phyloP scores from a whole-genome alignment of 1,140 invertebrate genomes.

The Apis dorsata region DNA sequence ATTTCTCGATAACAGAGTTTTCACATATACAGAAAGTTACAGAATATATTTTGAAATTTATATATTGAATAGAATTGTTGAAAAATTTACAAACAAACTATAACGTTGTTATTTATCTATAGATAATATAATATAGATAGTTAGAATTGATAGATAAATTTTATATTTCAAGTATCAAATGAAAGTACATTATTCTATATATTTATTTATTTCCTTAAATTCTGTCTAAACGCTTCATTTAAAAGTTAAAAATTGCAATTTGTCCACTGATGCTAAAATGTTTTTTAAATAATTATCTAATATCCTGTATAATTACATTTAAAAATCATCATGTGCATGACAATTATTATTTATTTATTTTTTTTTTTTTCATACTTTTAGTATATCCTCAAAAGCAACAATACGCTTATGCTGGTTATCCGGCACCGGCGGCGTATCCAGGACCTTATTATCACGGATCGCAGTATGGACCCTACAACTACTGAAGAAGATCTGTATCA shows the following conservation, averaged over 20 bases:
- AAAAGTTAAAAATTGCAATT: not conserved
- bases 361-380: slow-evolving; percentile 75
- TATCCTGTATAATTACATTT: not conserved
- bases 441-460: slow-evolving; percentile 94
- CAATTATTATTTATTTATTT: not conserved
- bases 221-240: too few species aligned
- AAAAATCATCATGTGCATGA: slow-evolving; percentile 2
- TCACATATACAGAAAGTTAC: not conserved
- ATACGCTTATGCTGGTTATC: slow-evolving; percentile 92
- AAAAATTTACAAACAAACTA: not conserved
- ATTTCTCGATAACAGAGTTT: not conserved
- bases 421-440: slow-evolving; percentile 90
- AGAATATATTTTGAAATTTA: too few species aligned
- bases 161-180: not conserved
- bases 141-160: not conserved
- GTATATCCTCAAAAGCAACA: slow-evolving; percentile 97
- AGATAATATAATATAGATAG: too few species aligned
- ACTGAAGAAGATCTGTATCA: slow-evolving; percentile 80
- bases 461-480: slow-evolving; percentile 95
- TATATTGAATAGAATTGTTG: not conserved
- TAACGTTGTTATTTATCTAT: not conserved
- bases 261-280: too few species aligned
- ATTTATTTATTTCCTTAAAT: not conserved
- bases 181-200: not conserved
- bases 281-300: too few species aligned